These are phyloP conservation scores for Caenorhabditis sp. DNA, from an alignment of 2,888 invertebrate genomes.

Conservation along the genomic window DNA sequence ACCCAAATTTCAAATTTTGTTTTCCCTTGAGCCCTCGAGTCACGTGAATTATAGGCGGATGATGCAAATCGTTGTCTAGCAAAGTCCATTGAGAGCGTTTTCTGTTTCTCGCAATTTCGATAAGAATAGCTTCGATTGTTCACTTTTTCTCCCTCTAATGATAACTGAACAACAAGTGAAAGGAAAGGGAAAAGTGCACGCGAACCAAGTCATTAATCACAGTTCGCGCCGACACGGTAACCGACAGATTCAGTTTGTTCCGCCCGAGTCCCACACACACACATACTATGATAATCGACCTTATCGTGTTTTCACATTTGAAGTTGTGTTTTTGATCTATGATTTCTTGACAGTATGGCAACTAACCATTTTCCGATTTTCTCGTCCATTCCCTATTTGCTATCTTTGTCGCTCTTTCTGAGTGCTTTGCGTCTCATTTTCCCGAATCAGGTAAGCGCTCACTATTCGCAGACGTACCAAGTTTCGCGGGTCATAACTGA, in stretches of 20 bases:
- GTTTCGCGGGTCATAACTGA: slow-evolving; percentile 11
- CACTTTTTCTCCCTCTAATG: no score
- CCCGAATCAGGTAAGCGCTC: slow-evolving; percentile 34
- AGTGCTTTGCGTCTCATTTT: slow-evolving; percentile 34
- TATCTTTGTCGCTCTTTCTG: slow-evolving; percentile 37
- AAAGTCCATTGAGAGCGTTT: no score
- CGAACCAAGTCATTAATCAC: no score
- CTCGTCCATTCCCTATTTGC: slow-evolving; percentile 37
- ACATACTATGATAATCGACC: slow-evolving; percentile 79
- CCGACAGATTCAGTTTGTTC: background rate
- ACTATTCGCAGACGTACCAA: background rate
- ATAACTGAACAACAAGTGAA: no score
- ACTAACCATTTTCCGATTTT: slow-evolving; percentile 33
- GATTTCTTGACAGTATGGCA: slow-evolving; percentile 51
- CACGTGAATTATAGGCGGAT: no score
- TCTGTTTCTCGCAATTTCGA: no score
- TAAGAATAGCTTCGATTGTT: no score
- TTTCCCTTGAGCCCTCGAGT: no score
- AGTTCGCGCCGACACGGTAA: no score
- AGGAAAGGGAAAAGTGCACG: no score
- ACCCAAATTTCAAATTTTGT: no score
- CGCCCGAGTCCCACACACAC: background rate
- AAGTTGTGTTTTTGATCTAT: slow-evolving; percentile 53
- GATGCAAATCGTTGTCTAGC: no score
- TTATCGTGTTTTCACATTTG: slow-evolving; percentile 33